Percentiles rank a stretch among this genome's conserved stretches.
These are phyloP conservation scores for Argyresthia goedartella DNA, from an alignment of 2,888 invertebrate genomes.

Conservation along the genomic window DNA sequence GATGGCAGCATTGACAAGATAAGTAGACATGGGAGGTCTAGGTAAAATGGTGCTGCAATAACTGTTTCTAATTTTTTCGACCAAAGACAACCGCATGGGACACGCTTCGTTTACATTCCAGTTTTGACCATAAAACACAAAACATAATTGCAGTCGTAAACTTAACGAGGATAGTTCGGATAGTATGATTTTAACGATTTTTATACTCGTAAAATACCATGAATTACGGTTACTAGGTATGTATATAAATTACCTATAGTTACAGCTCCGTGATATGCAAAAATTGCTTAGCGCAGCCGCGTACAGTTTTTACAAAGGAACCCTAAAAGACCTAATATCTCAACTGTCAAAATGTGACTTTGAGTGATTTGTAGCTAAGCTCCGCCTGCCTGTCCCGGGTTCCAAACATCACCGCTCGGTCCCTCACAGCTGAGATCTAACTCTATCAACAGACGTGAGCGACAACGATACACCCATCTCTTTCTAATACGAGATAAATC, in stretches of 20 bases:
- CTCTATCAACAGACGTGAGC: conserved; percentile 48
- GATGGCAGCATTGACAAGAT: background rate
- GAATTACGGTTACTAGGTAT: background rate
- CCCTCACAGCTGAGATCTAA: conserved; percentile 68
- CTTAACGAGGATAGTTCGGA: background rate
- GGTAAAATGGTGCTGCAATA: background rate
- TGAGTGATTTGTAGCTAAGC: conserved; percentile 73
- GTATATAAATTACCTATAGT: background rate
- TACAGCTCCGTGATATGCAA: background rate
- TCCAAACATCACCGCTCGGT: conserved; percentile 67
- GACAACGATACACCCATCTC: conserved; percentile 50
- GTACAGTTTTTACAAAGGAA: conserved; percentile 7
- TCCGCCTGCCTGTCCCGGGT: conserved; percentile 73
- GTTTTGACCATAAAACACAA: conserved; percentile 3
- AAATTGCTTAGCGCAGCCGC: background rate
- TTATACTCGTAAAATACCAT: background rate
- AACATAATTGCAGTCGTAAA: conserved; percentile 4
- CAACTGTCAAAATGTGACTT: conserved; percentile 73
- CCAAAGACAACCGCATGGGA: conserved; percentile 1
- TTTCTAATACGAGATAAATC: conserved; percentile 29
- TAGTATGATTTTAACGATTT: background rate
- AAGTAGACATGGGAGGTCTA: background rate
- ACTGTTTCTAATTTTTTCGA: conserved; percentile 4
- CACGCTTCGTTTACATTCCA: conserved; percentile 2
- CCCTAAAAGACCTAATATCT: conserved; percentile 67